Conservation (phyloP, 2,113 vertebrate genomes). For the Passer montanus region DNA sequence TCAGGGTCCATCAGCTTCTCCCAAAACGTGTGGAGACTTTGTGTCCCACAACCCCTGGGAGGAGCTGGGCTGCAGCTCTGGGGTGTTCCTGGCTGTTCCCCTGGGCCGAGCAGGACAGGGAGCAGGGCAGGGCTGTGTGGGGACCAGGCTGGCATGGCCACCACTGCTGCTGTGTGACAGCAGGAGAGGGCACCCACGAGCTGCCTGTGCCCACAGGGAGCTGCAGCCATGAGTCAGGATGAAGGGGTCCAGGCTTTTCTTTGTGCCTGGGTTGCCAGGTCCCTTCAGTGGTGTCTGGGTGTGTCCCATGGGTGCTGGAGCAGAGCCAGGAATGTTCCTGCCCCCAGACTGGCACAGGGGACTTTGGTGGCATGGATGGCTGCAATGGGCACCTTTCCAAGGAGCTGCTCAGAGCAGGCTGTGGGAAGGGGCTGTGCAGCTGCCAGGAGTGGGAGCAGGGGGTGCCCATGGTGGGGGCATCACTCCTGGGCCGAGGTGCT, state of each 20-base stretch:
- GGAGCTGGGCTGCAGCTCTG: background rate
- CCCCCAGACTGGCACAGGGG: accelerated
- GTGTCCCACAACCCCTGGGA: background rate
- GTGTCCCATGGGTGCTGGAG: background rate
- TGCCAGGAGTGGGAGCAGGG: background rate
- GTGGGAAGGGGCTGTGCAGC: background rate
- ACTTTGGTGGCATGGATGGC: background rate
- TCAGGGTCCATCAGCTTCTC: background rate
- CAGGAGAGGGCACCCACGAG: slow-evolving; percentile 42
- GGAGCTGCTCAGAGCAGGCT: background rate
- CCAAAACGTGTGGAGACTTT: background rate
- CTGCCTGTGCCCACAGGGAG: background rate
- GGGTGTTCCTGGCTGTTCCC: accelerated
- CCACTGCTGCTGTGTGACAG: background rate
- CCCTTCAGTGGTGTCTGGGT: no score
- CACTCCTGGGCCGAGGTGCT: accelerated
- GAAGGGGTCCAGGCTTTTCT: accelerated
- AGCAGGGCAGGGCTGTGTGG: accelerated
- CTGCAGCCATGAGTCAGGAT: background rate
- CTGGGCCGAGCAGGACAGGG: accelerated
- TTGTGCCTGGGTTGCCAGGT: background rate
- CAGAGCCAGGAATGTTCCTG: background rate
- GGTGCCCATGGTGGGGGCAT: accelerated
- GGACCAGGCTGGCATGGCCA: background rate
- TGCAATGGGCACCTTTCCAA: background rate